Evolutionary conservation across 2,888 invertebrate species (phyloP).

Genomic region (Dorcus parallelipipedus): DNA sequence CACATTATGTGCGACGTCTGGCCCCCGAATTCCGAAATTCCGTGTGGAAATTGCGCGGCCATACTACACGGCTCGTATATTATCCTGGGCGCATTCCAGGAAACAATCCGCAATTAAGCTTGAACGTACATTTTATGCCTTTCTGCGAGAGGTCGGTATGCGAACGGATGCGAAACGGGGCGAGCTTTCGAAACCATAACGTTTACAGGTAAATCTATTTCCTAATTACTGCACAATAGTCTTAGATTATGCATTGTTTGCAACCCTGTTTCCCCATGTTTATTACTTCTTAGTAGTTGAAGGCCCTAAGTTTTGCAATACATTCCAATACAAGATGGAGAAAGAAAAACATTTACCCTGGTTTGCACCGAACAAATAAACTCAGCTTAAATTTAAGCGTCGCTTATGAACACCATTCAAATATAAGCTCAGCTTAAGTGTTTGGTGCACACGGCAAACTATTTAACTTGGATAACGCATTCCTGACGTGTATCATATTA

Average conservation of each 20-base stretch:
- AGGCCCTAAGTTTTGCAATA: neutral
- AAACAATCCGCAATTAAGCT: conserved; percentile 31
- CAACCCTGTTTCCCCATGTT: too few relatives aligned
- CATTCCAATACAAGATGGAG: neutral
- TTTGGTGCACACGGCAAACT: too few relatives aligned
- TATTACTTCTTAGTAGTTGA: too few relatives aligned
- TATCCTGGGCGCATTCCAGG: conserved; percentile 23
- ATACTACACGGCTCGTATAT: conserved; percentile 24
- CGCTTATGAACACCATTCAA: too few relatives aligned
- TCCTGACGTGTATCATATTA: too few relatives aligned
- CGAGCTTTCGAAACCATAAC: conserved; percentile 4
- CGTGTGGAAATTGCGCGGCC: conserved; percentile 28
- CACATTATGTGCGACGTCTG: conserved; percentile 32
- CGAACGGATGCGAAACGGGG: conserved; percentile 9
- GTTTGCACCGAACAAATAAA: too few relatives aligned
- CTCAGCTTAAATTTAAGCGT: too few relatives aligned
- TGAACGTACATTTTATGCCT: conserved; percentile 25
- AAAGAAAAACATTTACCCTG: too few relatives aligned
- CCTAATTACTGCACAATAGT: conserved; percentile 19
- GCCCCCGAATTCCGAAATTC: conserved; percentile 31
- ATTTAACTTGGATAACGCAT: too few relatives aligned
- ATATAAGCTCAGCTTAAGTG: too few relatives aligned
- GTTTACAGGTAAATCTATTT: conserved; percentile 5
- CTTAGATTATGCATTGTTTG: neutral
- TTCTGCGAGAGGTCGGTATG: conserved; percentile 10